A percentile compares a stretch with the other conserved stretches of the same genome.
phyloP scores from a whole-genome alignment of 2,888 invertebrate genomes.

The Eubasilissa splendida region DNA sequence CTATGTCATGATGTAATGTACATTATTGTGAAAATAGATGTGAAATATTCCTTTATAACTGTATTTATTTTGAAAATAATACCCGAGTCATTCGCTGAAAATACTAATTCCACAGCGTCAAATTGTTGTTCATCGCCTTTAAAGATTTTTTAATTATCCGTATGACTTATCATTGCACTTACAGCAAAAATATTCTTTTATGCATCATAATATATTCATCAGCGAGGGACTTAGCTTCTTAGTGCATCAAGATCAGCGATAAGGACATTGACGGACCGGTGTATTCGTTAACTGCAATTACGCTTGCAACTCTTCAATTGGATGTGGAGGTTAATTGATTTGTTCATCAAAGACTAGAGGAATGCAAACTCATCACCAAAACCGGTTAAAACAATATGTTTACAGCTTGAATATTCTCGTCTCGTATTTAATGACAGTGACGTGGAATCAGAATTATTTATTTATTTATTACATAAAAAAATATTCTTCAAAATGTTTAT shows the following conservation, averaged over 20 bases:
- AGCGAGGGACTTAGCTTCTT: background rate
- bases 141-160: too few relatives aligned
- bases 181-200: background rate
- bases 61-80: too few relatives aligned
- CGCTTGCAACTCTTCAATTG: background rate
- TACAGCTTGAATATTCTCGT: background rate
- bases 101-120: too few relatives aligned
- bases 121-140: too few relatives aligned
- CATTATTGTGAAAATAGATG: slow-evolving; percentile 51
- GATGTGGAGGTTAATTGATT: background rate
- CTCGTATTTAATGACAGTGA: too few relatives aligned
- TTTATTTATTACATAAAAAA: too few relatives aligned
- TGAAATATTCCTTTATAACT: slow-evolving; percentile 39
- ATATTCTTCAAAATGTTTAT: too few relatives aligned
- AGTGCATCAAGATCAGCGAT: slow-evolving; percentile 9
- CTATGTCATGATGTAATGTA: slow-evolving; percentile 2
- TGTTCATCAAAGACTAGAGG: background rate
- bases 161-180: too few relatives aligned
- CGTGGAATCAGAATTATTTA: too few relatives aligned
- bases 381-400: background rate
- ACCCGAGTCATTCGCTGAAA: too few relatives aligned
- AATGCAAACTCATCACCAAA: background rate
- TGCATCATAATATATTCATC: background rate
- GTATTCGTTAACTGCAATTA: background rate
- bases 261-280: background rate